Evolutionary conservation across 2,888 invertebrate genomes (phyloP).

Genomic region (Mycalesis mineus): DNA sequence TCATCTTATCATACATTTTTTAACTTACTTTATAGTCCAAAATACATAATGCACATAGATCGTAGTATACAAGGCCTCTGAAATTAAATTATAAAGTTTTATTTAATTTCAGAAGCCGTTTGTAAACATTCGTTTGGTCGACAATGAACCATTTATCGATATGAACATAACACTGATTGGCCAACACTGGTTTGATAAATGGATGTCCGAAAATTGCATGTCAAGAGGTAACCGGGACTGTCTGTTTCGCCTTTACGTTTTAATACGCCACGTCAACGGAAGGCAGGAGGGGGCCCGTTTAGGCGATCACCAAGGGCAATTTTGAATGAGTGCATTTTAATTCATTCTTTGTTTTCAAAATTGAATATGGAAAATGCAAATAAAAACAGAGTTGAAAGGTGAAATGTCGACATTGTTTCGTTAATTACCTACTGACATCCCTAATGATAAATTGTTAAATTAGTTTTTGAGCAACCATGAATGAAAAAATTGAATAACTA

Average conservation of each 20-base stretch:
- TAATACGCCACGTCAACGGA: slow-evolving; percentile 62
- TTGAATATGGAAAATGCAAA: slow-evolving; percentile 10
- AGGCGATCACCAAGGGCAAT: slow-evolving; percentile 53
- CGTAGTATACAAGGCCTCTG: too few species aligned
- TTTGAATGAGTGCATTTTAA: slow-evolving; percentile 27
- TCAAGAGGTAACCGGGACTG: slow-evolving; percentile 68
- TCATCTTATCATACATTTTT: too few species aligned
- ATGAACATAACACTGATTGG: slow-evolving; percentile 24
- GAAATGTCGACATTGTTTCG: neutral
- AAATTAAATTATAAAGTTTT: too few species aligned
- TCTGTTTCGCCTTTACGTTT: slow-evolving; percentile 61
- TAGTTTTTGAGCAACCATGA: too few species aligned
- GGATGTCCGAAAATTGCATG: slow-evolving; percentile 73
- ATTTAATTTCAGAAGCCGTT: too few species aligned
- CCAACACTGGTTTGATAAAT: slow-evolving; percentile 60
- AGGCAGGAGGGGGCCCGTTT: slow-evolving; percentile 47
- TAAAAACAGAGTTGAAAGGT: slow-evolving; percentile 1
- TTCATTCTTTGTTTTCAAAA: slow-evolving; percentile 31
- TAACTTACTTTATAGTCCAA: too few species aligned
- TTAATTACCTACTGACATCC: neutral
- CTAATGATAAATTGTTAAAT: too few species aligned
- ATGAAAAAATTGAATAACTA: too few species aligned
- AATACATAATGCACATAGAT: too few species aligned
- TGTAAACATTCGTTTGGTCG: slow-evolving; percentile 27
- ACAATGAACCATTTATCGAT: slow-evolving; percentile 38